Base-by-base conservation (phyloP, 1,140 invertebrate species). In the Onthophagus taurus region DNA sequence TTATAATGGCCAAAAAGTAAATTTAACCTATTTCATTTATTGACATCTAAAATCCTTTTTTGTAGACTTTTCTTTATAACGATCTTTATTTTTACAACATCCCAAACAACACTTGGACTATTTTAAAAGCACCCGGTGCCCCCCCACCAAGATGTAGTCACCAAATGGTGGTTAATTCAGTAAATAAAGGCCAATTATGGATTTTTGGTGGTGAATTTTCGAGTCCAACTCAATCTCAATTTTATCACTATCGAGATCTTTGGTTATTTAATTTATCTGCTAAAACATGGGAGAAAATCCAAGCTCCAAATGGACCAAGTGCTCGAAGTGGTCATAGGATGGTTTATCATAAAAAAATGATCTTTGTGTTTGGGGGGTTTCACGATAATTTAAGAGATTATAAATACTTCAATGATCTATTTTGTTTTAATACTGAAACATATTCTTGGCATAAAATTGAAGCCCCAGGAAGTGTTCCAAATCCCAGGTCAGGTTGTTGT, bases 181-280 rank as follows among this genome's bases (percentile, higher is more conserved):
- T 78, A 20, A 81, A 81, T 52, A 78, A 77, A 51, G 87, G 85
- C 11, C 78, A 84, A 56, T 54, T 84, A 2, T 88, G 91, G 74
- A 58, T 95, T 24, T 95, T 95, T 76, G 91, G 91, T 14, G 92
- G 92, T 4, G 92, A 97, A 71, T 95, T 87, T 68, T 81, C 86
- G 1, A 92, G 85, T 64, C 83, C 84, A 2, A 82, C 83, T 0
- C 87, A 94, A 58, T 82, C 84, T 20, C 91, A 95, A 63, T 96
- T 94, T 65, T 85, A 93, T 65, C 92, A 97, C 62, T 96, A 92
- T 59, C 83, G 81, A 64, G 91, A 97, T 64, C 68, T 97, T 0
- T 96, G 91, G 90, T 76, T 89, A 13, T 89, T 80, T 60, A 79
- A 84, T 59, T 43, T 77, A 0, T 74, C 75, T 33, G 76, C 79